These are phyloP conservation scores for Thalassoma bifasciatum DNA, from an alignment of 2,113 vertebrate species.

Conservation along the genomic window DNA sequence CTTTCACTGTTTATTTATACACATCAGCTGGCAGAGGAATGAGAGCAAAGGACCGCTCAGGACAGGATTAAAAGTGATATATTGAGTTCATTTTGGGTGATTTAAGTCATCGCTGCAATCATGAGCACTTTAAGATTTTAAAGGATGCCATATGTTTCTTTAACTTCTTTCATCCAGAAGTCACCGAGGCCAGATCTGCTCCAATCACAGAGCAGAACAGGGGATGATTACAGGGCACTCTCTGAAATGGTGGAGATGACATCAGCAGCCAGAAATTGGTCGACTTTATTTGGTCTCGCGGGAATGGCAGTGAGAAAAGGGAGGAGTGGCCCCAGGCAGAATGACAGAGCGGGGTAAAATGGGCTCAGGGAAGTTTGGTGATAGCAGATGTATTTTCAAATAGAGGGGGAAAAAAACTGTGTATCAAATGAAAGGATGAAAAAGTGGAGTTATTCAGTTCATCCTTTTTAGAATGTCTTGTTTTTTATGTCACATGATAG, in stretches of 20 bases:
- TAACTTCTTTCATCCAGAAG: constrained; percentile 28
- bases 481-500: background rate
- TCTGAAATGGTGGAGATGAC: constrained; percentile 68
- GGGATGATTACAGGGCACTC: constrained; percentile 75
- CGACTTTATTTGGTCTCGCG: constrained; percentile 60
- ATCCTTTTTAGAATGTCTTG: background rate
- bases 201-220: constrained; percentile 65
- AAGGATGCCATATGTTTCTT: constrained; percentile 43
- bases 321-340: constrained; percentile 40
- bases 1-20: background rate
- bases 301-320: constrained; percentile 56
- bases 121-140: constrained; percentile 25
- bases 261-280: constrained; percentile 71
- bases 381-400: constrained; percentile 42
- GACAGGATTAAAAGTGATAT: constrained; percentile 12
- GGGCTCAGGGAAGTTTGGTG: constrained; percentile 28
- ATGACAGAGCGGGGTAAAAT: constrained; percentile 53
- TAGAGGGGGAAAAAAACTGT: background rate
- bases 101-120: constrained; percentile 19
- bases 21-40: background rate
- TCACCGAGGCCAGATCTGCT: constrained; percentile 49
- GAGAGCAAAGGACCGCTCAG: background rate
- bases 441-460: constrained; percentile 18
- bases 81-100: background rate
- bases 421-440: constrained; percentile 34